Evolutionary conservation across 2,888 invertebrate genomes (phyloP).

Genomic region (Zaprionus lineosus): DNA sequence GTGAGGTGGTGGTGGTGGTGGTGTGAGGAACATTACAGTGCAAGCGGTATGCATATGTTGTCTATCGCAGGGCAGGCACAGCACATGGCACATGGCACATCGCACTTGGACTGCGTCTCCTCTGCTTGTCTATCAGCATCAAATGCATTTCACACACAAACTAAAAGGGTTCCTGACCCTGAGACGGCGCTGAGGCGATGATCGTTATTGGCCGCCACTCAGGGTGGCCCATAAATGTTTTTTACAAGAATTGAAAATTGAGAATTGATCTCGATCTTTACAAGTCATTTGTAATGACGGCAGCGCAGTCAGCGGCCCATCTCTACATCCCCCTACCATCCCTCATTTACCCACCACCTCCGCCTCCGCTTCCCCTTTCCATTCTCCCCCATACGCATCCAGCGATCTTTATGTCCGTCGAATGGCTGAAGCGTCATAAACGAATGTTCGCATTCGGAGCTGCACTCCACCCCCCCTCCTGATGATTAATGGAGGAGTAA

Average conservation of each 20-base stretch:
- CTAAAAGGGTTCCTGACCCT: conserved; percentile 76
- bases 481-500: conserved; percentile 46
- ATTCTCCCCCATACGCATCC: too few relatives aligned
- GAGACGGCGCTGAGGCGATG: conserved; percentile 33
- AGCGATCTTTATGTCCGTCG: conserved; percentile 47
- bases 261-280: conserved; percentile 52
- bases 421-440: conserved; percentile 28
- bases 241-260: too few relatives aligned
- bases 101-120: too few relatives aligned
- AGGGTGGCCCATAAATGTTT: conserved; percentile 34
- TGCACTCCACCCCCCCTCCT: background rate
- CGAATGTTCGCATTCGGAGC: conserved; percentile 31
- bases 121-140: conserved; percentile 61
- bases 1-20: background rate
- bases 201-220: conserved; percentile 37
- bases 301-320: conserved; percentile 18
- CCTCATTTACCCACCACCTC: too few relatives aligned
- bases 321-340: too few relatives aligned
- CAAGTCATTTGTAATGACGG: conserved; percentile 29
- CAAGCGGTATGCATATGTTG: conserved; percentile 41
- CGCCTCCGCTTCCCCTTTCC: too few relatives aligned
- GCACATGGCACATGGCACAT: conserved; percentile 45
- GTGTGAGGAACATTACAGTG: conserved; percentile 7
- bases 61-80: conserved; percentile 5
- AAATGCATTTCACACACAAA: conserved; percentile 60